Percentiles rank a stretch among this genome's conserved stretches.
Evolutionary conservation across 1,140 invertebrate genomes (phyloP).

Genomic region (Drosophila auraria): DNA sequence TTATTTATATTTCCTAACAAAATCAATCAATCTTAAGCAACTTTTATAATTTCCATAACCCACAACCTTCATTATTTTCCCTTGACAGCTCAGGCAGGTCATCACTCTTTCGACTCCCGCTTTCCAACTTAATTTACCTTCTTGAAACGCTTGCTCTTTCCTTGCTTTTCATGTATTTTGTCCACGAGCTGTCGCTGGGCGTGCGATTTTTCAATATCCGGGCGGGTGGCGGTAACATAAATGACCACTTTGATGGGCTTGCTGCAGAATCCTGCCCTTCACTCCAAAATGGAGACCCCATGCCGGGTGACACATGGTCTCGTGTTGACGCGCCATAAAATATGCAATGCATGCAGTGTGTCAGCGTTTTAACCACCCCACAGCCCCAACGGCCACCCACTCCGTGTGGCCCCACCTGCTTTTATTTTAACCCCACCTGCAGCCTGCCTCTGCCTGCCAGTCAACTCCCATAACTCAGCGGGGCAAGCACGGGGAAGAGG

Average conservation of each 20-base stretch:
- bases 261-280: conserved; percentile 6
- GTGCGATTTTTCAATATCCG: conserved; percentile 79
- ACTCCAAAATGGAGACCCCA: conserved; percentile 17
- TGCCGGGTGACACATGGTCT: conserved; percentile 78
- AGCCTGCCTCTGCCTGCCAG: not conserved
- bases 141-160: conserved; percentile 3
- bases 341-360: conserved; percentile 82
- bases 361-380: conserved; percentile 60
- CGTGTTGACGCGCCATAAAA: conserved; percentile 82
- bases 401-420: conserved; percentile 11
- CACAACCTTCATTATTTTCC: not conserved
- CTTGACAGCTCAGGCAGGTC: not conserved
- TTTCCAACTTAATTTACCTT: conserved; percentile 42
- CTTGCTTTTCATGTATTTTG: conserved; percentile 35
- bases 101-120: not conserved
- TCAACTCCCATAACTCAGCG: conserved; percentile 43
- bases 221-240: conserved; percentile 38
- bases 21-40: not conserved
- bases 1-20: not conserved
- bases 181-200: conserved; percentile 33
- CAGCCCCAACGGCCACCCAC: conserved; percentile 5
- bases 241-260: conserved; percentile 58
- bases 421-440: conserved; percentile 31
- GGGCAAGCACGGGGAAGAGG: not conserved
- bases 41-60: not conserved